Percentiles rank a stretch among this genome's conserved stretches.
phyloP scores from a whole-genome alignment of 2,888 invertebrate species.

The Lasioglossum leucozonium region DNA sequence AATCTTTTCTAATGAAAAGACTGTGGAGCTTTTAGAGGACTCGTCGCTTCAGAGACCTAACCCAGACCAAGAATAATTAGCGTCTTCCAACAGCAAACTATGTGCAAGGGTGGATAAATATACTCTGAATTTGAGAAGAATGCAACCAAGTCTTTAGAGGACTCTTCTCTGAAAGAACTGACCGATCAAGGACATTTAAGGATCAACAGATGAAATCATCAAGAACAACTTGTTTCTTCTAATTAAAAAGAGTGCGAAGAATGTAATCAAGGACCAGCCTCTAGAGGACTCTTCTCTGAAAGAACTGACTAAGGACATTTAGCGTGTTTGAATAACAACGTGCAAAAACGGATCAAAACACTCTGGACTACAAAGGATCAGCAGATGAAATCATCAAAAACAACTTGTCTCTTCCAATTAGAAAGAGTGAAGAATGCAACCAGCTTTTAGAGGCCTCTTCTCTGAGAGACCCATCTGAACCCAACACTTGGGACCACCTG shows the following conservation, averaged over 20 bases:
- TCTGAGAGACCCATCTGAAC: too few species aligned
- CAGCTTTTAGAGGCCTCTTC: not conserved
- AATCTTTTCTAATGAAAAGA: too few species aligned
- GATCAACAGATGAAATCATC: too few species aligned
- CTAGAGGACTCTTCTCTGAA: not conserved
- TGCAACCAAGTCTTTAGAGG: too few species aligned
- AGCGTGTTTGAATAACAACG: not conserved
- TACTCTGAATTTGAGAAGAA: too few species aligned
- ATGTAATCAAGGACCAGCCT: not conserved
- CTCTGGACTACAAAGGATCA: not conserved
- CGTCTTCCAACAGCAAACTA: too few species aligned
- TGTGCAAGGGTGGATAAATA: too few species aligned
- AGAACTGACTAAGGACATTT: too few species aligned
- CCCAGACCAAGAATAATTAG: too few species aligned
- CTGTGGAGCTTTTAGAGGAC: too few species aligned
- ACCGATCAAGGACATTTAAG: not conserved
- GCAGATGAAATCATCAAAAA: not conserved
- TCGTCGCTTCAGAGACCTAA: too few species aligned
- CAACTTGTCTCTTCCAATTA: not conserved
- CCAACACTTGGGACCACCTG: not conserved
- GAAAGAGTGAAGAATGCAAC: not conserved
- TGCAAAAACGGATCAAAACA: not conserved
- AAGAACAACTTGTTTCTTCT: not conserved
- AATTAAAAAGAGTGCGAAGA: not conserved
- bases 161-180: too few species aligned